Percentiles rank a stretch among this genome's conserved stretches.
Conservation (phyloP, 2,113 vertebrate genomes). For the Puffinus mauretanicus region DNA sequence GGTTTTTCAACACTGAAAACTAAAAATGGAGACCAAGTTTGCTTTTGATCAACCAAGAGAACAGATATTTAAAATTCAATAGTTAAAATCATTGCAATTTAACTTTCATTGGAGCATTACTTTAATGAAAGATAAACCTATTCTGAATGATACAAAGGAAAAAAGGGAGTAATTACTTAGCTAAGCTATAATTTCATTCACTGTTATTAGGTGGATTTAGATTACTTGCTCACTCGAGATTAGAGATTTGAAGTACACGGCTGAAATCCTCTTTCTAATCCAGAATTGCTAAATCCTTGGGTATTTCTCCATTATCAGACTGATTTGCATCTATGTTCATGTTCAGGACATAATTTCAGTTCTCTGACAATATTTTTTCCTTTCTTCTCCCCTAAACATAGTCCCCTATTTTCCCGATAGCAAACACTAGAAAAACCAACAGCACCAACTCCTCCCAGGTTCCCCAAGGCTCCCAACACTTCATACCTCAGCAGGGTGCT, state of each 20-base stretch:
- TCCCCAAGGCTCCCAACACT: neutral
- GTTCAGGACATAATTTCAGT: slow-evolving; percentile 17
- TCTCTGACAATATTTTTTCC: neutral
- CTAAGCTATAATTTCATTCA: slow-evolving; percentile 13
- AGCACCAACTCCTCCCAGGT: neutral
- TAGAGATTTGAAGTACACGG: slow-evolving; percentile 53
- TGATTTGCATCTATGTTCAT: slow-evolving; percentile 10
- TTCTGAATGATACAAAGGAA: neutral
- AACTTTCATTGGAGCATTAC: neutral
- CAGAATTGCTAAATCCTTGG: slow-evolving; percentile 58
- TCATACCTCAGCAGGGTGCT: neutral
- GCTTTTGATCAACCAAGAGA: neutral
- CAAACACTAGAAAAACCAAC: neutral
- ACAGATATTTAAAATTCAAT: neutral
- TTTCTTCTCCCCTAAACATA: neutral
- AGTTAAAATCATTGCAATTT: neutral
- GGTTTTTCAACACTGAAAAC: neutral
- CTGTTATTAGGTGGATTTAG: slow-evolving; percentile 61
- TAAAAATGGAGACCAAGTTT: neutral
- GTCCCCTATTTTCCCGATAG: neutral
- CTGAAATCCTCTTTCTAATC: slow-evolving; percentile 62
- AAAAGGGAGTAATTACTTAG: slow-evolving; percentile 19
- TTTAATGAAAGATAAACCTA: neutral
- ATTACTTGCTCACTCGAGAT: slow-evolving; percentile 57
- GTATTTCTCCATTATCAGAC: slow-evolving; percentile 2